Evolutionary conservation across 2,797 vertebrate genomes (phyloP), one percentile per base, ranked within the genome.

Genomic region (Catamblyrhynchus diadema): DNA sequence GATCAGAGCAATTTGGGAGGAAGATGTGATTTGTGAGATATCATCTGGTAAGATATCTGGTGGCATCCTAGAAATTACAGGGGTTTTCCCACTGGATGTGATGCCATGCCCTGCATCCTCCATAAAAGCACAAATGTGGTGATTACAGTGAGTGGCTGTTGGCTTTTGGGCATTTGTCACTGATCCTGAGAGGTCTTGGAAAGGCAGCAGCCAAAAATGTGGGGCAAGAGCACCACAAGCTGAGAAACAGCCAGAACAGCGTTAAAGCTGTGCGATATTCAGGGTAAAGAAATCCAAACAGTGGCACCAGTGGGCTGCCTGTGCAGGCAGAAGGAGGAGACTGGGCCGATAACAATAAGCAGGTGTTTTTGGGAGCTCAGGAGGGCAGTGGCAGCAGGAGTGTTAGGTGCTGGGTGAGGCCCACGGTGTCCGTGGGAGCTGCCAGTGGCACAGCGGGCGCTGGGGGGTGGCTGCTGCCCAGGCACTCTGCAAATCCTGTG

Each of bases 391-490:
- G 66, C 30, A 64, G 74, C 24, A 12, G 61, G 50, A 61, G 30
- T 15, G 16, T 5, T 17, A 33, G 72, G 54, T 3, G 8, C 45
- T 7, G 3, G 9, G 9, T 23, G 71, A 41, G 53, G 45, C 50
- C 48, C 24, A 45, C 30, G 0, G 18, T 1, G 0, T 5, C 8
- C 0, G 3, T 39, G 39, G 2, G 14, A 61, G 62, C 74, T 50
- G 71, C 77, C 69, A 11, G 42, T 2, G 0, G 57, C 35, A 9
- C 53, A 41, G 44, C 3, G 0, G 48, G 61, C 1, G 0, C 30
- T 14, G 33, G 20, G 41, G 41, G 6, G 37, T 51, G 69, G 44
- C 48, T 84, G 69, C 83, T 73, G 59, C 64, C 25, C 32, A 22
- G 73, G 20, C 18, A 60, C 30, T 66, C 78, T 27, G 15, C 28